These are phyloP conservation scores for Enteromius unitaeniatus DNA, from an alignment of 2,797 vertebrate genomes.

Conservation along the genomic window DNA sequence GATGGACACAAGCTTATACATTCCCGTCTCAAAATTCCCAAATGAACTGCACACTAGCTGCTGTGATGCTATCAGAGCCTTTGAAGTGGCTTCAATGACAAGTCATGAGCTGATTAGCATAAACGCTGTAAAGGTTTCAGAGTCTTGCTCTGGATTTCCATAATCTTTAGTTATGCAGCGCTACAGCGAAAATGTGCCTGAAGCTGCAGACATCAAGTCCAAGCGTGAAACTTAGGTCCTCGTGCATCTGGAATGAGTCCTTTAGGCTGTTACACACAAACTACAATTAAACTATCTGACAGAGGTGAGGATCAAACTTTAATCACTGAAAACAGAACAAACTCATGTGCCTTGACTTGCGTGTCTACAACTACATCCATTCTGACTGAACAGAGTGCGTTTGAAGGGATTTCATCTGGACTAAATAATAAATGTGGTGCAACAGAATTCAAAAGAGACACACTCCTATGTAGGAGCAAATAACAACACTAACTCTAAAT, in stretches of 20 bases:
- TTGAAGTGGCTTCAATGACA: conserved; percentile 44
- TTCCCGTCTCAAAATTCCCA: neutral
- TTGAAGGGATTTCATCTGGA: conserved; percentile 17
- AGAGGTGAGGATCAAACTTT: neutral
- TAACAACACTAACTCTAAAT: neutral
- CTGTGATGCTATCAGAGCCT: conserved; percentile 32
- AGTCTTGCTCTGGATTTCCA: conserved; percentile 39
- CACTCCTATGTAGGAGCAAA: neutral
- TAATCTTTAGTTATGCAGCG: conserved; percentile 49
- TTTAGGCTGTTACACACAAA: conserved; percentile 2
- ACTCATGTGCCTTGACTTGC: neutral
- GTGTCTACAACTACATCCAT: neutral
- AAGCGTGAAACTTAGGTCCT: neutral
- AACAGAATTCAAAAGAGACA: neutral
- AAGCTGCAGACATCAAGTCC: conserved; percentile 20
- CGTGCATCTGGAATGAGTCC: conserved; percentile 10
- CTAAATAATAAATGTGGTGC: conserved; percentile 38
- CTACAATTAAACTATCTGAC: conserved; percentile 4
- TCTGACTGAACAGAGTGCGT: conserved; percentile 4
- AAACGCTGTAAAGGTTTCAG: conserved; percentile 39
- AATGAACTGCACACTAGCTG: neutral
- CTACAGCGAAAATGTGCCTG: conserved; percentile 14
- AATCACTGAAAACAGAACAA: neutral
- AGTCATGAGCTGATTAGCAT: conserved; percentile 53
- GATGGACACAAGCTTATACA: conserved; percentile 12